Percentiles rank a stretch among this genome's conserved stretches.
Evolutionary conservation across 2,113 vertebrate species (phyloP).

Genomic region (Equus quagga): DNA sequence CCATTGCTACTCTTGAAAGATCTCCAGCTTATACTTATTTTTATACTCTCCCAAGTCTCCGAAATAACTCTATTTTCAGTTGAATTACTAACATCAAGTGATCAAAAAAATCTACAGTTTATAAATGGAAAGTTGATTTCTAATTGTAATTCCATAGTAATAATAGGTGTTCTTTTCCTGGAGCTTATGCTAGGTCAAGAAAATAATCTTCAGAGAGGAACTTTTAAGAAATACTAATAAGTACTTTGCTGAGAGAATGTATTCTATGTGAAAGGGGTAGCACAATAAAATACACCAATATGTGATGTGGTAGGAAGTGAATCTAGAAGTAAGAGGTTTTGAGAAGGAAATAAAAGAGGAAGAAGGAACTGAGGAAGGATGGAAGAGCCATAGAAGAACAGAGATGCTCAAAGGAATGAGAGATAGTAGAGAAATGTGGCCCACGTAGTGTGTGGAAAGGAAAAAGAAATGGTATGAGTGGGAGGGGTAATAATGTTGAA

Average conservation of each 20-base stretch:
- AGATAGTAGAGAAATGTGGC: background rate
- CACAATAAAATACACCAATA: background rate
- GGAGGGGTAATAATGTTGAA: background rate
- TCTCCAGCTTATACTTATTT: background rate
- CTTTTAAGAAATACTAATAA: background rate
- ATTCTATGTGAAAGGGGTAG: background rate
- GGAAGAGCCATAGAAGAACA: background rate
- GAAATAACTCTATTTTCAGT: background rate
- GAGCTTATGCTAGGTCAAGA: background rate
- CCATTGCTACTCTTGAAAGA: background rate
- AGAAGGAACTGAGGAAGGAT: background rate
- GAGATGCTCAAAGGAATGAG: background rate
- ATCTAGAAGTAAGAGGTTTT: background rate
- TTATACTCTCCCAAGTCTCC: background rate
- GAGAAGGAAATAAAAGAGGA: background rate
- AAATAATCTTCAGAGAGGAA: background rate
- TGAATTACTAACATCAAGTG: background rate
- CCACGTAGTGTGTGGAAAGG: background rate
- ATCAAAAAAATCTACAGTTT: background rate
- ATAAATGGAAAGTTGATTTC: background rate
- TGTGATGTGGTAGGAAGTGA: background rate
- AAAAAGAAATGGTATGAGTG: background rate
- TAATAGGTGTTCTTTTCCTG: background rate
- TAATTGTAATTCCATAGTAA: background rate
- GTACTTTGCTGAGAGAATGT: background rate